Percentiles rank a stretch among this genome's conserved stretches.
These are phyloP conservation scores for Pseudopipra pipra DNA, from an alignment of 2,113 vertebrate species.

Conservation along the genomic window DNA sequence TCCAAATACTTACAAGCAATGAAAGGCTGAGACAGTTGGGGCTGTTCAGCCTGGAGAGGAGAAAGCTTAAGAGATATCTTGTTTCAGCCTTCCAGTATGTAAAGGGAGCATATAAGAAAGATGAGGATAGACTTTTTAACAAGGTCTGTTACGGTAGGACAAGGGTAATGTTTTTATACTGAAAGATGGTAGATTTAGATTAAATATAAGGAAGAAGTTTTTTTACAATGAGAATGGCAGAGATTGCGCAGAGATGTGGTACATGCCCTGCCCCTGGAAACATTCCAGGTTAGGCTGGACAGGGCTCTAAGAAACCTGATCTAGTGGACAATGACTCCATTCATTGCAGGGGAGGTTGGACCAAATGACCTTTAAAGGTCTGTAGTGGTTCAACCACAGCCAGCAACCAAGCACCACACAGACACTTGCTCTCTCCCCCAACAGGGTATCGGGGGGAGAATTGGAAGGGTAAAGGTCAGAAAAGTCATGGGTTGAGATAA, in stretches of 20 bases:
- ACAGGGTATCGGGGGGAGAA: not conserved
- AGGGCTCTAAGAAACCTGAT: not conserved
- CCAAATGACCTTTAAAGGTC: not conserved
- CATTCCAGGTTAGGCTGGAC: not conserved
- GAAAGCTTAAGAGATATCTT: not conserved
- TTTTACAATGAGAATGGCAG: not conserved
- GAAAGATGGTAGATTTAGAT: not conserved
- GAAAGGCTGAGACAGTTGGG: no score
- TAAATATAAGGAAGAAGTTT: not conserved
- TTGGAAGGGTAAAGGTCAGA: not conserved
- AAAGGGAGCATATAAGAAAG: not conserved
- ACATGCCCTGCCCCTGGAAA: not conserved
- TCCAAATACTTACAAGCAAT: not conserved
- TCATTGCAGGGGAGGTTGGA: not conserved
- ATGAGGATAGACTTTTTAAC: not conserved
- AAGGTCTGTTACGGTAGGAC: not conserved
- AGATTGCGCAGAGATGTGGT: not conserved
- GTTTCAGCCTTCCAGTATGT: not conserved
- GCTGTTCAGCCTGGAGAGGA: not conserved
- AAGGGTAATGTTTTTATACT: not conserved
- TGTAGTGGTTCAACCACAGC: not conserved
- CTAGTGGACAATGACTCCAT: not conserved
- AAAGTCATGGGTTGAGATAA: not conserved
- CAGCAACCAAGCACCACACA: not conserved
- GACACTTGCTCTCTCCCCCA: not conserved